A percentile compares a stretch with the other conserved stretches of the same genome.
Conservation (phyloP, 1,140 invertebrate genomes). For the Cyclargus thomasi region DNA sequence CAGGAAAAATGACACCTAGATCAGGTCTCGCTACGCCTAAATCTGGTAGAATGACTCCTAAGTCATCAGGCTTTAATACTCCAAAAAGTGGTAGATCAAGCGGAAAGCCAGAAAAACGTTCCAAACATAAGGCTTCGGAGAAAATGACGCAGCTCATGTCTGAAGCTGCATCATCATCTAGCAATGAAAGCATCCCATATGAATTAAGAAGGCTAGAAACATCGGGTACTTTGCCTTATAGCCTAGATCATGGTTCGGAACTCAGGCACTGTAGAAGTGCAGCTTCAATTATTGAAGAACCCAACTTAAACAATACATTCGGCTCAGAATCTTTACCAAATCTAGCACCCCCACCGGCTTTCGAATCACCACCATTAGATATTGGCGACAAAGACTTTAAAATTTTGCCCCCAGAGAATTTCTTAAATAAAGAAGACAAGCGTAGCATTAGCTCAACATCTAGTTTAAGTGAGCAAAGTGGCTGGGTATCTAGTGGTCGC, state of each 20-base stretch:
- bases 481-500: slow-evolving; percentile 83
- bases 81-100: slow-evolving; percentile 67
- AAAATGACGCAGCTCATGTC: slow-evolving; percentile 73
- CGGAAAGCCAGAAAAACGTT: slow-evolving; percentile 62
- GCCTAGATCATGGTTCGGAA: slow-evolving; percentile 72
- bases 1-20: slow-evolving; percentile 55
- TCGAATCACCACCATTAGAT: slow-evolving; percentile 71
- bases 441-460: slow-evolving; percentile 78
- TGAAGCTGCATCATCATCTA: slow-evolving; percentile 71
- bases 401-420: slow-evolving; percentile 70
- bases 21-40: slow-evolving; percentile 62
- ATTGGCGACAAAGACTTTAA: slow-evolving; percentile 72
- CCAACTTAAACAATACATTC: slow-evolving; percentile 65
- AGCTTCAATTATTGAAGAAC: slow-evolving; percentile 75
- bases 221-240: slow-evolving; percentile 77
- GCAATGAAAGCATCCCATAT: slow-evolving; percentile 71
- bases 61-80: slow-evolving; percentile 52
- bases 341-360: slow-evolving; percentile 76
- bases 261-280: slow-evolving; percentile 79
- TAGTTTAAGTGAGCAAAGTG: slow-evolving; percentile 84
- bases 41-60: slow-evolving; percentile 59
- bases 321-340: slow-evolving; percentile 79
- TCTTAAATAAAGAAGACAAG: slow-evolving; percentile 66
- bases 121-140: slow-evolving; percentile 70
- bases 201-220: slow-evolving; percentile 75